phyloP scores from a whole-genome alignment of 2,797 vertebrate species.

The Loriculus beryllinus region DNA sequence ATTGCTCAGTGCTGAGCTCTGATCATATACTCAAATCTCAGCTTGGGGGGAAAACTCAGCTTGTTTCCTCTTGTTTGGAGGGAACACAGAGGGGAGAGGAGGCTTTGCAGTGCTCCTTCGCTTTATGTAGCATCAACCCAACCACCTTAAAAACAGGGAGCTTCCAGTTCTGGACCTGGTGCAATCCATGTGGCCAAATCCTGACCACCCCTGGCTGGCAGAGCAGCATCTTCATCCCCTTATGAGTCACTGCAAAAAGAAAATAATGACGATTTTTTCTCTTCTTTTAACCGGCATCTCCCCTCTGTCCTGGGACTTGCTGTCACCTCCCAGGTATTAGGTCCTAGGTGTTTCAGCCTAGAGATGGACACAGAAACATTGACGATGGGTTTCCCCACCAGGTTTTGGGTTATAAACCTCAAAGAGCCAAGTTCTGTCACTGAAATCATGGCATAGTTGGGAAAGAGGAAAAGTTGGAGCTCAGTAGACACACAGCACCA shows the following conservation, averaged over 20 bases:
- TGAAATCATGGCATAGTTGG: background rate
- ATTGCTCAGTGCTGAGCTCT: background rate
- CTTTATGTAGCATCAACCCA: conserved; percentile 45
- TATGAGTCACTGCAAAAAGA: background rate
- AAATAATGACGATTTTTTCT: background rate
- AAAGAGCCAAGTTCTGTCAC: background rate
- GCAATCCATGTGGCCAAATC: background rate
- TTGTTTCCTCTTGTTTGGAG: background rate
- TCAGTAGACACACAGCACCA: background rate
- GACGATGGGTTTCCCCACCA: background rate
- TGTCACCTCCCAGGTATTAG: background rate
- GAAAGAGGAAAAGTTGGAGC: background rate
- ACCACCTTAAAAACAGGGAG: conserved; percentile 14
- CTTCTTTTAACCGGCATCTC: background rate
- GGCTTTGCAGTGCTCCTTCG: background rate
- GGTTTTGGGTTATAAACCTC: background rate
- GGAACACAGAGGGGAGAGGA: background rate
- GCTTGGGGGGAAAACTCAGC: no score
- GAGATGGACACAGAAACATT: background rate
- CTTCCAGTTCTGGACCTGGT: background rate
- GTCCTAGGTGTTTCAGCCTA: background rate
- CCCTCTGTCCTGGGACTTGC: background rate
- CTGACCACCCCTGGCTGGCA: background rate
- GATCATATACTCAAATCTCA: background rate
- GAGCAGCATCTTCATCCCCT: background rate